Evolutionary conservation across 2,888 invertebrate species (phyloP).

Genomic region (Tinea pellionella): DNA sequence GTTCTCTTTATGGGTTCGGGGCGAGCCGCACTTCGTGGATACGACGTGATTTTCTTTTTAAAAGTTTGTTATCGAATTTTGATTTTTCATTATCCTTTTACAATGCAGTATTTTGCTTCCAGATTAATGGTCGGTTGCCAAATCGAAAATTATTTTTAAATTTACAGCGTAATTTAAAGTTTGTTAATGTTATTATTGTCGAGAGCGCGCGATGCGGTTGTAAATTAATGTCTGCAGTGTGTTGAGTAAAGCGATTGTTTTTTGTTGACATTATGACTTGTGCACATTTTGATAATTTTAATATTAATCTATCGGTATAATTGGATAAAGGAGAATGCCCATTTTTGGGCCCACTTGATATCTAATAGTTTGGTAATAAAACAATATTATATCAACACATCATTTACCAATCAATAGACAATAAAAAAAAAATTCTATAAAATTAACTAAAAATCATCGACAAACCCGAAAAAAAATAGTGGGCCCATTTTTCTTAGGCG

Average conservation of each 20-base stretch:
- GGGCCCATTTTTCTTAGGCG: no score
- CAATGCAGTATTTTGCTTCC: background rate
- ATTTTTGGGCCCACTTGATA: no score
- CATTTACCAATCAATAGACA: no score
- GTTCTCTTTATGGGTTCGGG: constrained; percentile 33
- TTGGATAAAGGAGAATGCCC: no score
- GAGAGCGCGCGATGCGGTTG: background rate
- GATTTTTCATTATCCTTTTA: background rate
- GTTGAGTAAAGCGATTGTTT: background rate
- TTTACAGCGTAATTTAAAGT: background rate
- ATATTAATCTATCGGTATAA: no score
- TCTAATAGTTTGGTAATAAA: no score
- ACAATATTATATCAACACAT: no score
- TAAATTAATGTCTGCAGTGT: background rate
- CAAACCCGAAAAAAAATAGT: no score
- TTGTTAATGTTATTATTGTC: background rate
- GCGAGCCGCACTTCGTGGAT: background rate
- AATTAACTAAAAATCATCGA: no score
- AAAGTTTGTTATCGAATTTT: background rate
- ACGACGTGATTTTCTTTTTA: constrained; percentile 7
- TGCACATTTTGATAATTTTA: no score
- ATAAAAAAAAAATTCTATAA: no score
- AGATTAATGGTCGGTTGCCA: background rate
- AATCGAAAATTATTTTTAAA: background rate
- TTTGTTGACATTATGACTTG: no score